Evolutionary conservation across 2,888 invertebrate species (phyloP).

Genomic region (Drosophila longiperda): DNA sequence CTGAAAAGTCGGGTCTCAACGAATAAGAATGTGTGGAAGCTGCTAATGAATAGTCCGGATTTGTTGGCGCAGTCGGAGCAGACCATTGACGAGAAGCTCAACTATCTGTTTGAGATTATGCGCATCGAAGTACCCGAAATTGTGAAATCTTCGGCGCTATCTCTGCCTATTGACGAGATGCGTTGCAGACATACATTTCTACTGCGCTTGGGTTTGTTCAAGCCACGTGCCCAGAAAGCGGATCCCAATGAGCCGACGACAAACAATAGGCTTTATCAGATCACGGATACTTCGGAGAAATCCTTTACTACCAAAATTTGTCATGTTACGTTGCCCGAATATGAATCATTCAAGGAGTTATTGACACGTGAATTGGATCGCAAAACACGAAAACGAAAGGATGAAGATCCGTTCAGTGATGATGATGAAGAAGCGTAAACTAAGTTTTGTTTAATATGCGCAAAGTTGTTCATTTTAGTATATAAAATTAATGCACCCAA

Average conservation of each 20-base stretch:
- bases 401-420: constrained; percentile 57
- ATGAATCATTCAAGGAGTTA: constrained; percentile 83
- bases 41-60: constrained; percentile 84
- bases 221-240: constrained; percentile 77
- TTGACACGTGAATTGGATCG: constrained; percentile 74
- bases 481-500: neutral
- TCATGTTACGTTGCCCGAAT: constrained; percentile 82
- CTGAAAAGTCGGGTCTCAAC: constrained; percentile 77
- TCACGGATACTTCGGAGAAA: constrained; percentile 84
- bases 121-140: constrained; percentile 83
- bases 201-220: constrained; percentile 83
- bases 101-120: constrained; percentile 82
- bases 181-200: constrained; percentile 83
- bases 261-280: constrained; percentile 83
- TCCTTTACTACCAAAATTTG: constrained; percentile 84
- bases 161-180: constrained; percentile 74
- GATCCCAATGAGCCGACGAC: constrained; percentile 81
- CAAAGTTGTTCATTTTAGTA: neutral
- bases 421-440: constrained; percentile 50
- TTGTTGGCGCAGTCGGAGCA: constrained; percentile 75
- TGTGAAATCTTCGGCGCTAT: constrained; percentile 82
- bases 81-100: constrained; percentile 76
- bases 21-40: constrained; percentile 83
- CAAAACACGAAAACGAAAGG: constrained; percentile 37
- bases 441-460: neutral